Evolutionary conservation across 2,797 vertebrate genomes (phyloP).

Genomic region (Sebastes wilsoni): DNA sequence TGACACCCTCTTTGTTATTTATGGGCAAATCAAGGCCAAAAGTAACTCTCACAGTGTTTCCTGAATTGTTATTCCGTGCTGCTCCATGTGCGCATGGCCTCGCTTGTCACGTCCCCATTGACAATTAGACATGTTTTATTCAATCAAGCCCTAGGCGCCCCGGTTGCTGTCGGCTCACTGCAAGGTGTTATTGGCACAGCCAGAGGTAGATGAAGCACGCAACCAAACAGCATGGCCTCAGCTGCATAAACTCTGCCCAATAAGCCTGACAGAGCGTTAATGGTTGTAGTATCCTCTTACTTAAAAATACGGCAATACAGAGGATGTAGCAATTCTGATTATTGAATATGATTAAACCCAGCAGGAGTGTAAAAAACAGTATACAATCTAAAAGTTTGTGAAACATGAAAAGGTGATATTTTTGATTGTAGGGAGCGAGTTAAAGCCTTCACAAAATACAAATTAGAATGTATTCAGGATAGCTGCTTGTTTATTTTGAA

Average conservation of each 20-base stretch:
- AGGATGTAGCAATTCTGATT: constrained; percentile 56
- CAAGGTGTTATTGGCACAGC: constrained; percentile 65
- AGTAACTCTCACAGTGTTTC: constrained; percentile 37
- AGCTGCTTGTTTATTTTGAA: background rate
- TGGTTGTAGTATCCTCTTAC: constrained; percentile 54
- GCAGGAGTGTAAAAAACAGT: constrained; percentile 46
- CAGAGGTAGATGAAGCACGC: constrained; percentile 79
- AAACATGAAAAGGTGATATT: constrained; percentile 12
- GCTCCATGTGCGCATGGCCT: constrained; percentile 24
- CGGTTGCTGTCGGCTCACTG: constrained; percentile 48
- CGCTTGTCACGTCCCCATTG: constrained; percentile 54
- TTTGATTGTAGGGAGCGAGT: constrained; percentile 51
- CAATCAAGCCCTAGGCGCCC: constrained; percentile 66
- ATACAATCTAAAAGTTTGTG: constrained; percentile 13
- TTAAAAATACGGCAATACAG: constrained; percentile 27
- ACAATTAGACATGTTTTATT: constrained; percentile 83
- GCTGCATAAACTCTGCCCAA: constrained; percentile 43
- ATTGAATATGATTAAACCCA: constrained; percentile 65
- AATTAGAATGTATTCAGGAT: background rate
- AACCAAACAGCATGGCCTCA: constrained; percentile 55
- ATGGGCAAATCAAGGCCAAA: constrained; percentile 58
- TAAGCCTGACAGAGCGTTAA: constrained; percentile 51
- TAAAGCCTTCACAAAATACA: constrained; percentile 2
- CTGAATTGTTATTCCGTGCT: constrained; percentile 51
- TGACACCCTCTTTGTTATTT: constrained; percentile 51